Evolutionary conservation across 2,113 vertebrate genomes (phyloP).

Genomic region (Hippocampus abdominalis): DNA sequence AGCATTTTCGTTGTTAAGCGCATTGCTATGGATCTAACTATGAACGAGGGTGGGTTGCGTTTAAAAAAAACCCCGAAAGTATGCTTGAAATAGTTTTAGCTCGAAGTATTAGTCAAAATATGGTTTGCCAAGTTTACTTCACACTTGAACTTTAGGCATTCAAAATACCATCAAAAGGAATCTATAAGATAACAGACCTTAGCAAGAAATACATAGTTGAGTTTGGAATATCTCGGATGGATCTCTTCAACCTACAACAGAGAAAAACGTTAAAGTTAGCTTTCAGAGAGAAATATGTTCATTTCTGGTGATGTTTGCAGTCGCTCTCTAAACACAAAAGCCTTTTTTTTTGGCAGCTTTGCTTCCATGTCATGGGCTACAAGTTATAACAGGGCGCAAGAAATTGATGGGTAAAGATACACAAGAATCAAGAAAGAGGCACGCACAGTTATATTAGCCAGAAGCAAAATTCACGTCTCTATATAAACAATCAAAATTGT

Average conservation of each 20-base stretch:
- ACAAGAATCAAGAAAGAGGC: constrained; percentile 46
- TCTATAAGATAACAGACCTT: constrained; percentile 77
- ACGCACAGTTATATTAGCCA: constrained; percentile 48
- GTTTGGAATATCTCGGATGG: constrained; percentile 84
- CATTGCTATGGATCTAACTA: too few species aligned
- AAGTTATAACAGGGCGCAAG: constrained; percentile 60
- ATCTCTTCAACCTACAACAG: constrained; percentile 84
- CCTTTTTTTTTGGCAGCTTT: constrained; percentile 14
- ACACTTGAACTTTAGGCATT: too few species aligned
- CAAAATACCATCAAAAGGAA: background rate
- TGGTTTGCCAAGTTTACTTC: too few species aligned
- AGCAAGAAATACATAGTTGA: constrained; percentile 88
- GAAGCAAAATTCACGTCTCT: constrained; percentile 47
- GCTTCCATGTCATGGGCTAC: constrained; percentile 41
- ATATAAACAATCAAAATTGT: constrained; percentile 62
- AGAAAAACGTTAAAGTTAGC: background rate
- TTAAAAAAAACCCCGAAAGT: too few species aligned
- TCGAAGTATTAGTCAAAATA: too few species aligned
- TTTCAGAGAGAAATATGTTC: background rate
- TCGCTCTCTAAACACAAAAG: constrained; percentile 28
- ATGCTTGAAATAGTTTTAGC: too few species aligned
- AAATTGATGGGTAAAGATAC: constrained; percentile 46
- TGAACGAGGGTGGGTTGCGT: too few species aligned
- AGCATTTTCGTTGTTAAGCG: too few species aligned
- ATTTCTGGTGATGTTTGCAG: constrained; percentile 11